phyloP scores from a whole-genome alignment of 1,140 invertebrate species.

The Neodiprion lecontei region DNA sequence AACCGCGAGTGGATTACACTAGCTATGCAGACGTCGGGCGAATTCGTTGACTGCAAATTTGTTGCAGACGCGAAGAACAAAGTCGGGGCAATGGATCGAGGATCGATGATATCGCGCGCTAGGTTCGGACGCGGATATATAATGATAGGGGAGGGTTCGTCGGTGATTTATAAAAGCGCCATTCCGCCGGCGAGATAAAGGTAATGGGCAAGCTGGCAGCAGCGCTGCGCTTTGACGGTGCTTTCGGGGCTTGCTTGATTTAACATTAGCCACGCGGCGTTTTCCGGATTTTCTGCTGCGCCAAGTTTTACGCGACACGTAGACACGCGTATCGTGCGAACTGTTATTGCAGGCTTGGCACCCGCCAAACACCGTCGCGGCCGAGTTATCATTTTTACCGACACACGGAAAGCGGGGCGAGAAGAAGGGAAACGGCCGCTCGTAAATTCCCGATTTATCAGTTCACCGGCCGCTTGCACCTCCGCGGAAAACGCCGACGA shows the following conservation, averaged over 20 bases:
- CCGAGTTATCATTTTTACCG: neutral
- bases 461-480: constrained; percentile 32
- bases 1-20: too few relatives aligned
- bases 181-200: constrained; percentile 31
- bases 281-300: neutral
- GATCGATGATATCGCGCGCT: constrained; percentile 23
- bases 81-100: neutral
- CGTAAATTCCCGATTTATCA: constrained; percentile 42
- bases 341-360: neutral
- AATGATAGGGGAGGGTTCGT: constrained; percentile 32
- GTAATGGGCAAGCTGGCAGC: neutral
- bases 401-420: neutral
- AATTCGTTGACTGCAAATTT: too few relatives aligned
- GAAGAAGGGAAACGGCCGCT: constrained; percentile 22
- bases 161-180: constrained; percentile 41
- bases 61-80: too few relatives aligned
- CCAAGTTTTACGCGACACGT: neutral
- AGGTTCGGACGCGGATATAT: constrained; percentile 28
- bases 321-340: neutral
- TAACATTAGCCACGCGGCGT: too few relatives aligned
- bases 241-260: too few relatives aligned
- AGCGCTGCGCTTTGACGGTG: neutral
- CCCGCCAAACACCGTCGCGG: constrained; percentile 11
- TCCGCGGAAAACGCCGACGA: constrained; percentile 34
- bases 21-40: too few relatives aligned